Evolutionary conservation across 2,797 vertebrate species (phyloP), one percentile per base, ranked within the genome.

Genomic region (Hapalemur alaotrensis): DNA sequence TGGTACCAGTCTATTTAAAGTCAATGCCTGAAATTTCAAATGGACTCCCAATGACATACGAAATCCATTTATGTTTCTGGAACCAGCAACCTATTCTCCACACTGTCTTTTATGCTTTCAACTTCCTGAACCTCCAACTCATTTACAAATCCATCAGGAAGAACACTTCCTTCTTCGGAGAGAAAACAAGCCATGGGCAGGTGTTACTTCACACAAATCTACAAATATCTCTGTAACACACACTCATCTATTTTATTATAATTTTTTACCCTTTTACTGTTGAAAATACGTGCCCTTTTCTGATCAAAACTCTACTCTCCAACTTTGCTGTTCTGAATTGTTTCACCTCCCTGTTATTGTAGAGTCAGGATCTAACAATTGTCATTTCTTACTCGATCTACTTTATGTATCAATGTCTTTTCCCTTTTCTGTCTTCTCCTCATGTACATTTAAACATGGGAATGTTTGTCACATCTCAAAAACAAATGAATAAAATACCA

Each of bases 101-200:
- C 12, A 57, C 0, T 1, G 1, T 69, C 25, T 83, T 79, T 23
- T 32, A 43, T 41, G 35, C 1, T 14, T 57, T 57, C 46, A 54
- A 11, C 28, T 69, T 25, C 1, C 5, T 22, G 3, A 18, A 2
- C 5, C 0, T n/a, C 75, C 30, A 83, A 14, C 9, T 25, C 6
- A 50, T 23, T 23, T 25, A 52, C 5, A 25, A 25, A 54, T 14
- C 10, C 63, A 50, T 92, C 13, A 10, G 41, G 22, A 43, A 15
- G 12, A 52, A 35, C 46, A 67, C 4, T n/a, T 25, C 30, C 20
- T 35, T 61, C 50, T 18, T 46, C 28, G 2, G 48, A 41, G 48
- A 69, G 63, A 52, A 69, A 52, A 61, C 10, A 15, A 70, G 18
- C 30, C 10, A 17, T 46, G 18, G 7, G 46, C 38, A 79, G 41